Conservation (phyloP, 2,797 vertebrate genomes). For the Eremophila alpestris region DNA sequence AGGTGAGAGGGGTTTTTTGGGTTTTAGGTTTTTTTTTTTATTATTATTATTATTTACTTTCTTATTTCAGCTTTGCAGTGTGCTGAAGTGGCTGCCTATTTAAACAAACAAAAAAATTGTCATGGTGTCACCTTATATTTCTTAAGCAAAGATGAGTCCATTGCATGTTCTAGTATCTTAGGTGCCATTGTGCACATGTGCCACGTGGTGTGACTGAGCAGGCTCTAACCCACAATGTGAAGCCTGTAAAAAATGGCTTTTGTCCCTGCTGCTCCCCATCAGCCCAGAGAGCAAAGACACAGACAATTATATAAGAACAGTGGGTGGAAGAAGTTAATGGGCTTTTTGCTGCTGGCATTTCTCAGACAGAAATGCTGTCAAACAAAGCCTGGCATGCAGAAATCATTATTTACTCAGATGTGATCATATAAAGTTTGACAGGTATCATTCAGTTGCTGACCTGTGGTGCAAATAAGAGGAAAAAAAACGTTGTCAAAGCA, state of each 20-base stretch:
- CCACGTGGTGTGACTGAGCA: background rate
- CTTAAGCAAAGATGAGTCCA: background rate
- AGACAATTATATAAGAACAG: conserved; percentile 36
- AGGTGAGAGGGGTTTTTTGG: background rate
- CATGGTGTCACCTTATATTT: background rate
- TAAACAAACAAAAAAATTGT: background rate
- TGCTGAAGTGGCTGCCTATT: background rate
- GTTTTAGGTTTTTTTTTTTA: background rate
- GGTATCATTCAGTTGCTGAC: conserved; percentile 49
- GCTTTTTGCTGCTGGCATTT: conserved; percentile 24
- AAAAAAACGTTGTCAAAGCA: background rate
- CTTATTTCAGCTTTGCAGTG: background rate
- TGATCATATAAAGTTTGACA: conserved; percentile 40
- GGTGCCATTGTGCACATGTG: background rate
- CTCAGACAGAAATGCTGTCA: conserved; percentile 22
- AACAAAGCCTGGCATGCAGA: background rate
- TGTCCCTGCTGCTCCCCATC: background rate
- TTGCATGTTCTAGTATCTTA: background rate
- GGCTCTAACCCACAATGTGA: background rate
- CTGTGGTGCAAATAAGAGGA: conserved; percentile 16
- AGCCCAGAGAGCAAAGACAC: background rate
- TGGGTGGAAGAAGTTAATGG: conserved; percentile 24
- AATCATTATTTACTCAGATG: conserved; percentile 46
- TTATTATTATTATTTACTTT: too few species aligned
- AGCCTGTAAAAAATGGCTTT: background rate